These are phyloP conservation scores for Linyphia triangularis DNA, from an alignment of 2,888 invertebrate genomes.

Conservation along the genomic window DNA sequence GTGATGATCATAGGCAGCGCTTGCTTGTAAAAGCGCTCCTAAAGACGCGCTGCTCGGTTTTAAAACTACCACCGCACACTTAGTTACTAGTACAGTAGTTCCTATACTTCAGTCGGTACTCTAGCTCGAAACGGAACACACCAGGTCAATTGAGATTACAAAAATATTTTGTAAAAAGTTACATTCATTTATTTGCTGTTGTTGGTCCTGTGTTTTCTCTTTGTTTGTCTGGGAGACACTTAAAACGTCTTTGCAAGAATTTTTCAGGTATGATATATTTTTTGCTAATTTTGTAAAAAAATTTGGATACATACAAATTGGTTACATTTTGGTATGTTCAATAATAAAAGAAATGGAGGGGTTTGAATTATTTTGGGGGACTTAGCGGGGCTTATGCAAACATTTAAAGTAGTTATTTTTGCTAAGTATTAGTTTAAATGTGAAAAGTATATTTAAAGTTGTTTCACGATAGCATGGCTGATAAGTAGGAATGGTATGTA, in stretches of 20 bases:
- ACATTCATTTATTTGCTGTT: neutral
- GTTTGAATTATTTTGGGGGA: too few relatives aligned
- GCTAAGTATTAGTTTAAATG: too few relatives aligned
- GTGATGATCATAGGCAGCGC: conserved; percentile 24
- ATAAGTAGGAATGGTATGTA: too few relatives aligned
- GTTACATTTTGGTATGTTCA: too few relatives aligned
- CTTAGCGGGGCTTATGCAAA: too few relatives aligned
- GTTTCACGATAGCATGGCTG: too few relatives aligned
- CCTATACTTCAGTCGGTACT: conserved; percentile 20
- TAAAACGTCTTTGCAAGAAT: neutral
- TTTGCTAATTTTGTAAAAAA: neutral
- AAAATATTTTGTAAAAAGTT: too few relatives aligned
- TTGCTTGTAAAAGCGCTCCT: conserved; percentile 28
- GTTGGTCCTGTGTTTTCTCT: neutral
- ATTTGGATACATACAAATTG: too few relatives aligned
- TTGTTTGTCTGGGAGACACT: neutral
- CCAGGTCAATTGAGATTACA: neutral
- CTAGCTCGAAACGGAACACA: neutral
- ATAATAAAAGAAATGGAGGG: too few relatives aligned
- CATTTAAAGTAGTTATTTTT: too few relatives aligned
- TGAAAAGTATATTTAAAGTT: too few relatives aligned
- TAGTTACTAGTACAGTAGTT: conserved; percentile 41
- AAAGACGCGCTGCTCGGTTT: conserved; percentile 39
- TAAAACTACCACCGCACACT: conserved; percentile 34
- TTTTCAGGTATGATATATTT: neutral